phyloP scores from a whole-genome alignment of 2,888 invertebrate species.

The Coenonympha arcania region DNA sequence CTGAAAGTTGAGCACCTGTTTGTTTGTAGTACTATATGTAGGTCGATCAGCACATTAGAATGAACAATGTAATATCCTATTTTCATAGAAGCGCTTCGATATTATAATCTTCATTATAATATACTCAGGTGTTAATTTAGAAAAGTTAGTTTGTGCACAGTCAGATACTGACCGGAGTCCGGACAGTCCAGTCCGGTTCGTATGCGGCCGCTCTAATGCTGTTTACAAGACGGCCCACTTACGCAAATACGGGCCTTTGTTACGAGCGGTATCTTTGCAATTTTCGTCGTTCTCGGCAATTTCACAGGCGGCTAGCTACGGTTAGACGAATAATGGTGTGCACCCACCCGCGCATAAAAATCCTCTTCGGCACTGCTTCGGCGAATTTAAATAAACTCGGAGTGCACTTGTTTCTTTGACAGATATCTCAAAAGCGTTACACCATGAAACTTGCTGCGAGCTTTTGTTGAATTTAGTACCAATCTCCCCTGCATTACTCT shows the following conservation, averaged over 20 bases:
- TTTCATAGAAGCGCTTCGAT: no score
- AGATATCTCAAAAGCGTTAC: constrained; percentile 6
- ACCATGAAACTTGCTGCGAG: constrained; percentile 4
- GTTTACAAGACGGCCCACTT: constrained; percentile 30
- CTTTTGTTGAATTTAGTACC: not conserved
- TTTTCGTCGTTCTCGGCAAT: constrained; percentile 47
- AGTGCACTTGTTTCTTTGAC: constrained; percentile 7
- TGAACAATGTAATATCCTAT: no score
- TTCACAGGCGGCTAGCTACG: constrained; percentile 42
- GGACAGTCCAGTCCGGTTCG: not conserved
- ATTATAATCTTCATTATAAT: no score
- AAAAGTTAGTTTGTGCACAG: no score
- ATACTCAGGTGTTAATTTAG: no score
- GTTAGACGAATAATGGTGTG: constrained; percentile 34
- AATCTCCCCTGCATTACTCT: not conserved
- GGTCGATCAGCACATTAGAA: no score
- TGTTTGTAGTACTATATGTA: no score
- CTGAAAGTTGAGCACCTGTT: no score
- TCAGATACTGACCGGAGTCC: not conserved
- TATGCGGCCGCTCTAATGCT: constrained; percentile 10
- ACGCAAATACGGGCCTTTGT: constrained; percentile 35
- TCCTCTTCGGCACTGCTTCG: constrained; percentile 28
- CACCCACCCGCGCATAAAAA: constrained; percentile 29
- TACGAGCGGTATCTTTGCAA: constrained; percentile 31
- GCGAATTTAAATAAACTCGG: constrained; percentile 39